Percentiles rank a stretch among this genome's conserved stretches.
phyloP scores from a whole-genome alignment of 2,888 invertebrate genomes.

The Cheilosia vulpina region DNA sequence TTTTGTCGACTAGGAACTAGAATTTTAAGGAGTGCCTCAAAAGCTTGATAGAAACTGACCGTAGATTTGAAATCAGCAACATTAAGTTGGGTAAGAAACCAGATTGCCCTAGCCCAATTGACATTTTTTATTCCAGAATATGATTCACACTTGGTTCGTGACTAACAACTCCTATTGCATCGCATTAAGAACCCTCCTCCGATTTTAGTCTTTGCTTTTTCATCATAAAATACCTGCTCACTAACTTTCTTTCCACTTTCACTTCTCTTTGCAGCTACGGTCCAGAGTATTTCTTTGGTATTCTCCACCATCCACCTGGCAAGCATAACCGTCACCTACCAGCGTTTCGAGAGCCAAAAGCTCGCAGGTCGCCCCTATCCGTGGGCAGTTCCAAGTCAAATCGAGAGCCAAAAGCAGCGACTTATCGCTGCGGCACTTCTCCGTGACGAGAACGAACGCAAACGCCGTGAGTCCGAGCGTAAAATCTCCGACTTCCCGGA shows the following conservation, averaged over 20 bases:
- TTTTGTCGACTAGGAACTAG: no score
- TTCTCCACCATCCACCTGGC: slow-evolving; percentile 89
- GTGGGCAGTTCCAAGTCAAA: slow-evolving; percentile 86
- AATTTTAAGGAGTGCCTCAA: no score
- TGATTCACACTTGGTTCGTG: no score
- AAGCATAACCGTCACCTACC: slow-evolving; percentile 88
- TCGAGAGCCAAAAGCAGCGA: slow-evolving; percentile 77
- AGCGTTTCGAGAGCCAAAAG: slow-evolving; percentile 91
- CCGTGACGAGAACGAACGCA: slow-evolving; percentile 77
- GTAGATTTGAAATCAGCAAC: no score
- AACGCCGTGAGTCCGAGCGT: slow-evolving; percentile 79
- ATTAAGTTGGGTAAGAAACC: no score
- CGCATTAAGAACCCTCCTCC: no score
- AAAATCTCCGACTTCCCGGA: slow-evolving; percentile 80
- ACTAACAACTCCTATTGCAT: no score
- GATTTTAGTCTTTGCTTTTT: no score
- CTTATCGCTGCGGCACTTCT: slow-evolving; percentile 78
- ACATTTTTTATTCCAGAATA: no score
- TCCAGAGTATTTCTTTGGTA: slow-evolving; percentile 88
- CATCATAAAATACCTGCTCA: neutral
- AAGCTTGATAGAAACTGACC: no score
- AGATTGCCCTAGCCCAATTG: no score
- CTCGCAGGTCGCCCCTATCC: slow-evolving; percentile 89
- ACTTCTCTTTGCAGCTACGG: slow-evolving; percentile 85
- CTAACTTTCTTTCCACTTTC: neutral